Percentiles rank a stretch among this genome's conserved stretches.
Conservation (phyloP, 2,888 invertebrate genomes). For the Dryococelus australis region DNA sequence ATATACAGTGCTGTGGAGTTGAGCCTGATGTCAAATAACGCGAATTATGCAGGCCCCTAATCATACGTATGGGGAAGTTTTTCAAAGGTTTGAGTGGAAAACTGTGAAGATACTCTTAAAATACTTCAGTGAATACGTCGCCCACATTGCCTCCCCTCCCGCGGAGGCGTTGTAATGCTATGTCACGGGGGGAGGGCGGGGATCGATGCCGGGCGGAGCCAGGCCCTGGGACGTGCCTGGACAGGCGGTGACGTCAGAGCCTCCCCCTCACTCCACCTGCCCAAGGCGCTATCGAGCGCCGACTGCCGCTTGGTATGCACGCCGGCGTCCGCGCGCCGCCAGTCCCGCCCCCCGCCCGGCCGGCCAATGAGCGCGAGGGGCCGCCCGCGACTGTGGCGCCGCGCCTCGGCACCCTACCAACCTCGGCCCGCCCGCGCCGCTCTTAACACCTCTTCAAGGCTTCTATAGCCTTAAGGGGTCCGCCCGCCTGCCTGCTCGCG, state of each 20-base stretch:
- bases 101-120: no score
- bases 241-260: background rate
- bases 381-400: background rate
- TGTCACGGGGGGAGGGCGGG: background rate
- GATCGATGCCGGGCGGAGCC: background rate
- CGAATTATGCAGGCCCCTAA: no score
- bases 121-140: no score
- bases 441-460: background rate
- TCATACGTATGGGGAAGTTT: no score
- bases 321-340: background rate
- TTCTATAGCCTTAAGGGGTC: no score
- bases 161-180: no score
- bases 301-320: background rate
- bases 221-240: background rate
- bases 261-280: background rate
- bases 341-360: background rate
- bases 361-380: background rate
- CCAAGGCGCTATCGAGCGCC: background rate
- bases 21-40: no score
- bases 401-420: background rate
- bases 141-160: no score
- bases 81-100: no score
- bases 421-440: slow-evolving; percentile 21
- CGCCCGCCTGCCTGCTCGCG: no score
- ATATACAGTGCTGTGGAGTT: no score